phyloP scores from a whole-genome alignment of 2,113 vertebrate species.

The Lophura nycthemera region DNA sequence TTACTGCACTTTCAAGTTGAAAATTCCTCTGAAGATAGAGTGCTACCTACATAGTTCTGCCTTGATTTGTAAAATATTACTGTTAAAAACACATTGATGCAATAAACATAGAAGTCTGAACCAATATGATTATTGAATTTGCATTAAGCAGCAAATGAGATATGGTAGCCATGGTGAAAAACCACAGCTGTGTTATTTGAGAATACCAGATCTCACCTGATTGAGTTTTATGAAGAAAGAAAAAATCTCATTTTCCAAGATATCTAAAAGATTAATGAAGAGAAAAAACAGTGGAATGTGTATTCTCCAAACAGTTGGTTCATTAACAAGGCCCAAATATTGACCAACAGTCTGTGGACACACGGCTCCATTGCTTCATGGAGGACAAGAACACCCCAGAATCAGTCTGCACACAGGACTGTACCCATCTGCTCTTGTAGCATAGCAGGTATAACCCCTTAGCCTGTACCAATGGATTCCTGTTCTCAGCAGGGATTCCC shows the following conservation, averaged over 20 bases:
- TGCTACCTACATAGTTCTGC: not conserved
- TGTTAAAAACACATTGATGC: not conserved
- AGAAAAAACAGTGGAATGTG: not conserved
- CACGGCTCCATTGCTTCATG: not conserved
- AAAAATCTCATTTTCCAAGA: not conserved
- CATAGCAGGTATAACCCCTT: not conserved
- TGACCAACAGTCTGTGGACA: not conserved
- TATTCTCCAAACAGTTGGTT: not conserved
- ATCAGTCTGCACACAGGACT: not conserved
- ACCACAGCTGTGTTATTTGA: not conserved
- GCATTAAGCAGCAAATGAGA: constrained; percentile 15
- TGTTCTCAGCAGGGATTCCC: not conserved
- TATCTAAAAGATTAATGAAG: not conserved
- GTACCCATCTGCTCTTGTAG: not conserved
- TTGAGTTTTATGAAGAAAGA: not conserved
- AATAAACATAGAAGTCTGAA: not conserved
- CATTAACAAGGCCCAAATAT: not conserved
- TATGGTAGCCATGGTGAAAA: not conserved
- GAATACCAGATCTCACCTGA: constrained; percentile 19
- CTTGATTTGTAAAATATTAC: not conserved
- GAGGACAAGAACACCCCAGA: not conserved
- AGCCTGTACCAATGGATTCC: not conserved
- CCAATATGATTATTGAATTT: not conserved
- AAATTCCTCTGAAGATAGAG: not conserved
- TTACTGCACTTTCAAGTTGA: not conserved